Evolutionary conservation across 2,797 vertebrate species (phyloP).

Genomic region (Aratinga solstitialis): DNA sequence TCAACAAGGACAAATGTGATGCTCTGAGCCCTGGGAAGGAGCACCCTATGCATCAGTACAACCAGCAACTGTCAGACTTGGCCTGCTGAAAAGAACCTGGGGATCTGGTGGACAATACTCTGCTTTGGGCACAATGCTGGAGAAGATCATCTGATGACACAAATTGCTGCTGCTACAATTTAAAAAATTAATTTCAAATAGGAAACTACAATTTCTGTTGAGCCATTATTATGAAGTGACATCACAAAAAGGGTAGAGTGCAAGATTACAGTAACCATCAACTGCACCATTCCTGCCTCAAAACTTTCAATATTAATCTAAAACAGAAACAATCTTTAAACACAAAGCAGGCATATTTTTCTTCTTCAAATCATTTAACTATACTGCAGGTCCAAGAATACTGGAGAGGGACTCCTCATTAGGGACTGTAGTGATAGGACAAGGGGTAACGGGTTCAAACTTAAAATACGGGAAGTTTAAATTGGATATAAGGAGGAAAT

Average conservation of each 20-base stretch:
- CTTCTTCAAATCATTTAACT: neutral
- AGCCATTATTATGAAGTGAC: accelerated
- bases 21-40: neutral
- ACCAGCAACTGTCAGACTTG: accelerated
- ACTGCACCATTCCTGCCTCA: accelerated
- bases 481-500: neutral
- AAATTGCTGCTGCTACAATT: neutral
- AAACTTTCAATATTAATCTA: neutral
- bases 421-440: neutral
- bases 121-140: neutral
- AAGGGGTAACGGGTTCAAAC: neutral
- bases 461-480: neutral
- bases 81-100: neutral
- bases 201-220: neutral
- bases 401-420: neutral
- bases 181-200: neutral
- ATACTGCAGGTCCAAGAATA: neutral
- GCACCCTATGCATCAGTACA: neutral
- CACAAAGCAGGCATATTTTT: accelerated
- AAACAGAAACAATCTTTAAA: neutral
- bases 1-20: accelerated
- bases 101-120: neutral
- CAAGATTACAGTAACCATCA: neutral
- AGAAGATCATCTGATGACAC: accelerated
- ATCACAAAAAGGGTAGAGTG: neutral